Evolutionary conservation across 2,797 vertebrate genomes (phyloP), one percentile per base, ranked within the genome.

Genomic region (Enteromius treurensis): DNA sequence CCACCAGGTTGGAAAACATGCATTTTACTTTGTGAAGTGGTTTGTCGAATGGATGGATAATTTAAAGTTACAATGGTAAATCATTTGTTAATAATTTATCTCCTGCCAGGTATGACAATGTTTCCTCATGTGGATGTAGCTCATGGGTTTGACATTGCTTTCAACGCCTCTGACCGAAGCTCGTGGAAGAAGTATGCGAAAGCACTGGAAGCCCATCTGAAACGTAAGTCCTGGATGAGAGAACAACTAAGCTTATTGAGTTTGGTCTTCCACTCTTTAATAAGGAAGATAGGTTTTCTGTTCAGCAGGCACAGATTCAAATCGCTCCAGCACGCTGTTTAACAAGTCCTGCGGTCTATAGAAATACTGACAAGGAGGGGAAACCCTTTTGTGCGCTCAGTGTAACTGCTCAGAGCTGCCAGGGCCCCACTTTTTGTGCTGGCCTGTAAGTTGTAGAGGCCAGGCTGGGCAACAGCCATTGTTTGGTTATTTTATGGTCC

Each of bases 31-130:
- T 74, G 51, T 32, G 23, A 69, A 3, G 60, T 5, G 29, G 15
- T 26, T 23, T 47, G n/a, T 3, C 3, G 7, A 69, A 14, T 45
- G 13, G 14, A 26, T 23, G 37, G 21, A 45, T 70, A 0, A 47
- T 70, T 29, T 15, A 45, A 47, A 70, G 13, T 70, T 2, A 15
- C 40, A 70, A 8, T 17, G 1, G 67, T 15, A 64, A 60, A 32
- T 64, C 0, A n/a, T 21, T 67, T 0, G 2, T n/a, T 0, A n/a
- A 40, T n/a, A 42, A n/a, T 7, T 5, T 1, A 14, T 60, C 58
- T 83, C 49, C 7, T 37, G 10, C 87, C 95, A 99, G 98, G 98
- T 93, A 95, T 99, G 93, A 98, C 97, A 91, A 98, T 99, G 93
- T 95, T 96, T 83, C 98, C 98, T 0, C 92, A 94, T 74, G 93